Conservation (phyloP, 2,113 vertebrate genomes). For the Leptosomus discolor region DNA sequence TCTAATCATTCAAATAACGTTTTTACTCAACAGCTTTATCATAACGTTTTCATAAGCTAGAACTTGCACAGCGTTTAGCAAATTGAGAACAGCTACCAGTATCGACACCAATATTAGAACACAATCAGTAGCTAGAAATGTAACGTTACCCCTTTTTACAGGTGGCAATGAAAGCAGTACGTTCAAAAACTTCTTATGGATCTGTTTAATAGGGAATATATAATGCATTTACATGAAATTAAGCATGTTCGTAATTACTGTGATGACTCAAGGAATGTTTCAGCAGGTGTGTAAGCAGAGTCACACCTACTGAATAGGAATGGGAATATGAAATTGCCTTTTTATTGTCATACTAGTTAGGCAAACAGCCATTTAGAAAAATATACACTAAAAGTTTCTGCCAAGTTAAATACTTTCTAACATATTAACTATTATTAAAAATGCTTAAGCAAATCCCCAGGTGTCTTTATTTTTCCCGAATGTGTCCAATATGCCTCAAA, state of each 20-base stretch:
- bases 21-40: not conserved
- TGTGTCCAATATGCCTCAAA: not conserved
- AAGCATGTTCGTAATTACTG: not conserved
- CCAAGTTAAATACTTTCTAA: slow-evolving; percentile 5
- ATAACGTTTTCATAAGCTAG: not conserved
- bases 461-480: not conserved
- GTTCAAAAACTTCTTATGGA: not conserved
- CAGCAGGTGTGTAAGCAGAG: not conserved
- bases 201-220: not conserved
- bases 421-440: not conserved
- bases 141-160: not conserved
- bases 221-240: not conserved
- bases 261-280: not conserved
- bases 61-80: not conserved
- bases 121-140: not conserved
- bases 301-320: not conserved
- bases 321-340: not conserved
- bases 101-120: not conserved
- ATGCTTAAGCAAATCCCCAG: not conserved
- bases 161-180: not conserved
- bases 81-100: not conserved
- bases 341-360: not conserved
- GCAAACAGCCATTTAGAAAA: not conserved
- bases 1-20: not conserved
- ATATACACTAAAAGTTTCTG: not conserved